A percentile compares a stretch with the other conserved stretches of the same genome.
Conservation (phyloP, 2,113 vertebrate species). For the Cheilinus undulatus region DNA sequence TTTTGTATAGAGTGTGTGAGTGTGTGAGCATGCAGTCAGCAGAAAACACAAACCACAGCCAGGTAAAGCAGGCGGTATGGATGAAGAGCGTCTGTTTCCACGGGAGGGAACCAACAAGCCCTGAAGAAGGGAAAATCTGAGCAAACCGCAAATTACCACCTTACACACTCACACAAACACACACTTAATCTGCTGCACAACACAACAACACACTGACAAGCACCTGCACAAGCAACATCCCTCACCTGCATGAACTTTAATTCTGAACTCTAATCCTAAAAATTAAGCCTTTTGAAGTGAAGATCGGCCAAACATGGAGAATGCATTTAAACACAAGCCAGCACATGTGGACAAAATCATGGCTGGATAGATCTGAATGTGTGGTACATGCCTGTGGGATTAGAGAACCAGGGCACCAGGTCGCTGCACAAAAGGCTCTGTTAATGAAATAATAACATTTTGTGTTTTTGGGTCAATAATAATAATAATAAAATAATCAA, state of each 20-base stretch:
- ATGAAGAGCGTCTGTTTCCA: constrained; percentile 11
- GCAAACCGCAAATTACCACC: constrained; percentile 36
- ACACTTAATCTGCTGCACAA: not conserved
- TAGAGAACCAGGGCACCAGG: too few species aligned
- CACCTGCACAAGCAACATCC: not conserved
- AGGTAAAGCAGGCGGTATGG: constrained; percentile 39
- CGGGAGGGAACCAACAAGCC: constrained; percentile 33
- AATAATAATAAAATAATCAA: too few species aligned
- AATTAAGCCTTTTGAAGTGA: not conserved
- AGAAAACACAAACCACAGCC: constrained; percentile 24
- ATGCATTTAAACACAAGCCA: not conserved
- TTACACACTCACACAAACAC: constrained; percentile 4
- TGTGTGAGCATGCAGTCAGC: constrained; percentile 8
- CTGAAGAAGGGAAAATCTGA: constrained; percentile 68
- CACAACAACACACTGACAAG: not conserved
- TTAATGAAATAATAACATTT: too few species aligned
- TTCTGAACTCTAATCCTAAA: not conserved
- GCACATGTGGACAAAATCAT: not conserved
- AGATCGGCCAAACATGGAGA: not conserved
- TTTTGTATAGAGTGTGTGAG: not conserved
- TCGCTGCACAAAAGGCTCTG: too few species aligned
- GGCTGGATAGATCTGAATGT: too few species aligned
- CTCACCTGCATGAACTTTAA: not conserved
- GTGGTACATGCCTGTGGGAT: too few species aligned
- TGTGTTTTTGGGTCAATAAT: too few species aligned